Evolutionary conservation across 2,113 vertebrate genomes (phyloP).

Genomic region (Polypterus bichir): DNA sequence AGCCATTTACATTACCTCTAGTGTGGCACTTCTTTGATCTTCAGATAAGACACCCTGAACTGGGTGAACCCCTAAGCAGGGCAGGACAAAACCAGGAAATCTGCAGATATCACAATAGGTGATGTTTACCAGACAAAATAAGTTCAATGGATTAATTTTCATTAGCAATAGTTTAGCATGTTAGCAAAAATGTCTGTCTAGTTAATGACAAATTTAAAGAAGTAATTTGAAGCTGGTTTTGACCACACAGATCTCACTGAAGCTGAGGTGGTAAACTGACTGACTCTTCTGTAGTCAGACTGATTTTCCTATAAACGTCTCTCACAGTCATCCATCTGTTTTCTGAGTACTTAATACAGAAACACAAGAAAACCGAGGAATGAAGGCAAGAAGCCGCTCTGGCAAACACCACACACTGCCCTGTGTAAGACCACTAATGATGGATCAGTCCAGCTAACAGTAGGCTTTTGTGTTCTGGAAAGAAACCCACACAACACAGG

Average conservation of each 20-base stretch:
- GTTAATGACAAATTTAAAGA: neutral
- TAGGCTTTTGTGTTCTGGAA: too few species aligned
- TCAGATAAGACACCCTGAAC: conserved; percentile 57
- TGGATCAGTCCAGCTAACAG: too few species aligned
- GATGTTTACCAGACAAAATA: neutral
- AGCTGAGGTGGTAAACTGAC: neutral
- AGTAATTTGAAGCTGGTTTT: too few species aligned
- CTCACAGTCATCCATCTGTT: too few species aligned
- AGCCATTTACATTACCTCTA: conserved; percentile 48
- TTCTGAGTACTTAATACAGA: too few species aligned
- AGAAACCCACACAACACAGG: too few species aligned
- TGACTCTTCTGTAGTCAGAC: neutral
- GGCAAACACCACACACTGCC: too few species aligned
- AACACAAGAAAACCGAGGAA: too few species aligned
- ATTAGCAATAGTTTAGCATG: too few species aligned
- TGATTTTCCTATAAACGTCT: too few species aligned
- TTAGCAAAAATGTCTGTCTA: neutral
- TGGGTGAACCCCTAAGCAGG: conserved; percentile 84
- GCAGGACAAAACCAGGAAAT: conserved; percentile 65
- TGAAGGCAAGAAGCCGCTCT: too few species aligned
- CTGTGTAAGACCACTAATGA: too few species aligned
- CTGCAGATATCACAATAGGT: conserved; percentile 27
- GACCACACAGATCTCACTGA: neutral
- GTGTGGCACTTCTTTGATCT: conserved; percentile 57
- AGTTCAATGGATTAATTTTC: neutral